Evolutionary conservation across 2,113 vertebrate species (phyloP), one percentile per base, ranked within the genome.

Genomic region (Phyllopteryx taeniolatus): DNA sequence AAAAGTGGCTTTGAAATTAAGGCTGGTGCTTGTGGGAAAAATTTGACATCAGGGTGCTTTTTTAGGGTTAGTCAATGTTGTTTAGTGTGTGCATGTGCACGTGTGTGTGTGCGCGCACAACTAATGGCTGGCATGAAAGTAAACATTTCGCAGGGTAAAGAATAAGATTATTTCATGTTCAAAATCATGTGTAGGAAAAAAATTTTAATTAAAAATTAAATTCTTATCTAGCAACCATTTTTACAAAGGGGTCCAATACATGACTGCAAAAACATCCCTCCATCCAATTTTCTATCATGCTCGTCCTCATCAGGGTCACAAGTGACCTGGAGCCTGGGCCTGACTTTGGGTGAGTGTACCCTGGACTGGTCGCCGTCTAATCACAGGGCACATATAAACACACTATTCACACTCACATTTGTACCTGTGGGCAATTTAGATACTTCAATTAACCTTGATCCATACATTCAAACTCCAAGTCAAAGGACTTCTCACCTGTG

Each of bases 11-110:
- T 47, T 33, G 53, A 67, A 60, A 75, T 75, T 63, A 70, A 66
- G 68, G 51, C 49, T 57, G 61, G 31, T 74, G 66, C 51, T 63
- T 77, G 63, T 67, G 74, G 66, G 77, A 77, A 72, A 2, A 4
- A 68, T 46, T 68, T 57, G 22, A 74, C 35, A 67, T 51, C 43
- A 61, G 71, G 77, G 60, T 61, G 67, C 70, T 60, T 20, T 63
- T 54, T 35, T 20, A 27, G 42, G 62, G 22, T 44, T 4, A 39
- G 11, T 56, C 35, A 0, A 0, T 54, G 27, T 47, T 43, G 35
- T 39, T 39, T 5, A 39, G 35, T 46, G 61, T 47, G 15, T 13
- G 56, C 63, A 13, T 71, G 8, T 14, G 56, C 68, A 12, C 54
- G 73, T 42, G 4, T 4, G 15, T n/a, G 12, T 46, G 20, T 19